phyloP scores from a whole-genome alignment of 1,140 invertebrate genomes.

The Brachionus angularis region DNA sequence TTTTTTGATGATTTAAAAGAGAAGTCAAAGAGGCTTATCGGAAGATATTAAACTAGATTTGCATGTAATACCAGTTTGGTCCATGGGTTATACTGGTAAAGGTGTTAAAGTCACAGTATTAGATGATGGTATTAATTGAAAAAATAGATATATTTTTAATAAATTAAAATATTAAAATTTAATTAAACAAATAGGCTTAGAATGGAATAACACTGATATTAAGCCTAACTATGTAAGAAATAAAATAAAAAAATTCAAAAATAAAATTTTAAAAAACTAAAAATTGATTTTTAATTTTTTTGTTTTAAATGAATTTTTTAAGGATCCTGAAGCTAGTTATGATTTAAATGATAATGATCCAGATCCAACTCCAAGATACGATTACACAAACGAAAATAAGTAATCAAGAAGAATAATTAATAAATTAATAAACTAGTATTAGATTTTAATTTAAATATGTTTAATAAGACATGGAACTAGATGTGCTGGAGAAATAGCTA shows the following conservation, averaged over 20 bases:
- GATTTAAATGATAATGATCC: conserved; percentile 57
- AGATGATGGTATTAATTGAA: conserved; percentile 50
- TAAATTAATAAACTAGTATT: not conserved
- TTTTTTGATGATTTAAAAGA: conserved; percentile 12
- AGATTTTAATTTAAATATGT: not conserved
- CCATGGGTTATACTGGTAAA: conserved; percentile 46
- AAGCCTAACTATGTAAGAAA: conserved; percentile 56
- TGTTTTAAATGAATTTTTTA: conserved; percentile 43
- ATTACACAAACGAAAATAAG: conserved; percentile 57
- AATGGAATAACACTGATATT: conserved; percentile 42
- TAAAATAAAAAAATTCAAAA: not conserved
- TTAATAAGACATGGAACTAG: conserved; percentile 41
- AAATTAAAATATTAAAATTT: too few species aligned
- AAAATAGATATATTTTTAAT: not conserved
- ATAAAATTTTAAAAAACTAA: conserved; percentile 14
- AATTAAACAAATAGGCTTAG: too few species aligned
- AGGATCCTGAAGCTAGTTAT: conserved; percentile 63
- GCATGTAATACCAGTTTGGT: conserved; percentile 54
- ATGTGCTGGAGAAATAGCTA: conserved; percentile 78
- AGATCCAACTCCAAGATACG: conserved; percentile 61
- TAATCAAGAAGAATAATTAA: conserved; percentile 43
- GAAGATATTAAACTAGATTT: conserved; percentile 49
- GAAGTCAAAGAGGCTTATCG: not conserved
- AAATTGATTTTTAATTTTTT: not conserved
- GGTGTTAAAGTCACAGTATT: conserved; percentile 48